Percentiles rank a stretch among this genome's conserved stretches.
phyloP scores from a whole-genome alignment of 2,888 invertebrate species.

The Phyllotreta cruciferae region DNA sequence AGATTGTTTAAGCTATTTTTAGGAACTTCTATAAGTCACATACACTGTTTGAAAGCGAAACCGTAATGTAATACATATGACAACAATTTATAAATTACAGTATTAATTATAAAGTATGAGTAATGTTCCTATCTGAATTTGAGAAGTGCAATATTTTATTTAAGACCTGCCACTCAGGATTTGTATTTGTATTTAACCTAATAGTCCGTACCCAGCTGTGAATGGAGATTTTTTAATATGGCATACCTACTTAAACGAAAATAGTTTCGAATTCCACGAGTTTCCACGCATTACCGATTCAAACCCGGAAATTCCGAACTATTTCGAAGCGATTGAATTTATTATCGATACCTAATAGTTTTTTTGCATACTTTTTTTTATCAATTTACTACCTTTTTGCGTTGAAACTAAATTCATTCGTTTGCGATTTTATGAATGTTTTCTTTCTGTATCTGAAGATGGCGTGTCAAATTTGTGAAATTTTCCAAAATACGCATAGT shows the following conservation, averaged over 20 bases:
- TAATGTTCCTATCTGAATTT: constrained; percentile 33
- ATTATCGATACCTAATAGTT: no score
- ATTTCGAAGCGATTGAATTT: no score
- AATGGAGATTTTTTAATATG: constrained; percentile 31
- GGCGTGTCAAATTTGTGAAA: constrained; percentile 25
- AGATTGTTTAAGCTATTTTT: no score
- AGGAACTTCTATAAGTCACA: no score
- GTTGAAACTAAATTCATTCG: constrained; percentile 7
- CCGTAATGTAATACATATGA: no score
- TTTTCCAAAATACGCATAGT: constrained; percentile 19
- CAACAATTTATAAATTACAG: background rate
- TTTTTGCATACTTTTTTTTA: no score
- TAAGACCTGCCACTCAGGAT: constrained; percentile 50
- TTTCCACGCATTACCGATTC: no score
- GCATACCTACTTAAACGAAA: no score
- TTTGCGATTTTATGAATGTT: constrained; percentile 5
- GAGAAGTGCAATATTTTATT: constrained; percentile 40
- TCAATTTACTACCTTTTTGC: no score
- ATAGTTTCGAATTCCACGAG: no score
- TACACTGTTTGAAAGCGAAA: no score
- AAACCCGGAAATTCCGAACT: no score
- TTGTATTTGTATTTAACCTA: constrained; percentile 47
- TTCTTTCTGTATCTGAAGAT: constrained; percentile 3
- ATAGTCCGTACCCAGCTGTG: constrained; percentile 50
- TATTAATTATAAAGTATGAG: constrained; percentile 4